Evolutionary conservation across 2,113 vertebrate species (phyloP), one percentile per base, ranked within the genome.

Genomic region (Cromileptes altivelis): DNA sequence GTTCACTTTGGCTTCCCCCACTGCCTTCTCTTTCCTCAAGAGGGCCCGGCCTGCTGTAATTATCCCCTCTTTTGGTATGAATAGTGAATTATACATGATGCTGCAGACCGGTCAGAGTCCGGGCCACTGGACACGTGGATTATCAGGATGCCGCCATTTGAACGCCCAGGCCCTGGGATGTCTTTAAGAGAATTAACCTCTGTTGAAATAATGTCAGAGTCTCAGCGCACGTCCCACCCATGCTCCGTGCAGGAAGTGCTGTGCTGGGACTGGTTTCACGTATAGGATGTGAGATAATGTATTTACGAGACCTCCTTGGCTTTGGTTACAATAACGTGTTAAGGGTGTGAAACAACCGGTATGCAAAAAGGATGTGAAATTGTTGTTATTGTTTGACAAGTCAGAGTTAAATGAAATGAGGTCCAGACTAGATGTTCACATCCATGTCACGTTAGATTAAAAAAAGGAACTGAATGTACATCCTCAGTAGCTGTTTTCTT

Each of bases 41-140:
- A 79, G 72, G 67, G 67, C 63, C 50, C n/a, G 10, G 75, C 50
- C 79, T 57, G 52, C 78, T 60, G 55, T 85, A 83, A 79, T 89
- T 65, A 86, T 76, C 71, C 82, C 57, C 76, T 69, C 55, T 76
- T 79, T 87, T 69, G 78, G 61, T 79, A 68, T 80, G 75, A 89
- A 86, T 77, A 69, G 64, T 87, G 70, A 85, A 88, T 90, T 83
- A 85, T 87, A 85, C 80, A 90, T 89, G 74, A 88, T 70, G 64
- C 79, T 82, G 78, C 81, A 85, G 80, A 61, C 70, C 55, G 10
- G 52, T 63, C 45, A 72, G 60, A 83, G 85, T 83, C 52, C 19
- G 4, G 72, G 55, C 72, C 71, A 82, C 71, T 78, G 76, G 86
- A 80, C 70, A 85, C 73, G 84, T 80, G 74, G 80, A 87, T 82